Base-by-base conservation (phyloP, 2,113 vertebrate species). In the Myxocyprinus asiaticus region DNA sequence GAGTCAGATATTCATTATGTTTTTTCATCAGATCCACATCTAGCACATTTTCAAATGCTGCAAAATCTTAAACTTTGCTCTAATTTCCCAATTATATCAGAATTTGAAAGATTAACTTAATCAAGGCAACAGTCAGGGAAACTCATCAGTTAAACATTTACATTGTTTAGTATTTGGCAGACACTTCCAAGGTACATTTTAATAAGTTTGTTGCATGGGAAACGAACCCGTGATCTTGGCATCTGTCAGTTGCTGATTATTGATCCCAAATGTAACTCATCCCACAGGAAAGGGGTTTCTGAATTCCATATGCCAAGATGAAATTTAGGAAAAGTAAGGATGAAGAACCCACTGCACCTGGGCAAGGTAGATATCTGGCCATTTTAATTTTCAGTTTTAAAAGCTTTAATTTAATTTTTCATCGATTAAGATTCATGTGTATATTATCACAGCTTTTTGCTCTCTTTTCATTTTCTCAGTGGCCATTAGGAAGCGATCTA, bases 401-500 rank as follows among this genome's bases (percentile, higher is more conserved):
- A 33, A n/a, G 9, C 12, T 8, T 67, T 15, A 12, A 7, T 22
- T 47, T 0, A 6, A 6, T 47, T 42, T 51, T 33, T 53, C 43
- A 65, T 7, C 63, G 9, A 50, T 33, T 33, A 33, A 33, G 22
- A 1, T 33, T 33, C 22, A 33, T 33, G 22, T 33, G 22, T 33
- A 33, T 33, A 33, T 33, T 33, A 33, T 33, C 22, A 33, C 22
- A 33, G 22, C 22, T 33, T 48, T 53, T 7, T 43, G 7, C 47
- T 69, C 9, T 81, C 42, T 22, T 72, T 43, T 58, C 4, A 42
- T 56, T 15, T 80, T 11, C 65, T 2, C 79, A 92, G 92, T 91
- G 80, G 88, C 67, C 48, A 91, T 91, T 56, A 91, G 69, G 51
- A 95, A 89, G 88, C 94, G 82, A 86, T 94, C 94, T 7, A 83